Evolutionary conservation across 1,140 invertebrate species (phyloP), one percentile per base, ranked within the genome.

Genomic region (Periplaneta americana): DNA sequence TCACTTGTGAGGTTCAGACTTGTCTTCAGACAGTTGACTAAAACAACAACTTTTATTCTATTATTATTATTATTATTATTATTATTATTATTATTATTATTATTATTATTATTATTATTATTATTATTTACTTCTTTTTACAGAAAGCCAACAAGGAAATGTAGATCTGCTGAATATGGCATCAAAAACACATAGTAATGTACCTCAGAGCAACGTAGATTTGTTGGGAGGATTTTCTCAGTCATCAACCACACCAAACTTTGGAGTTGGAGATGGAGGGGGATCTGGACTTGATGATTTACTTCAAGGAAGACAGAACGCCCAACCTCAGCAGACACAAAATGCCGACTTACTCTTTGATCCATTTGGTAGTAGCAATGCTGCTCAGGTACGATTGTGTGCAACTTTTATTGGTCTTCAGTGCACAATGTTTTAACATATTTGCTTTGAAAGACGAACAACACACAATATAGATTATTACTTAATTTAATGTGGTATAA

Each of bases 221-320:
- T 87, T 95, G 76, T 88, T 95, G 31, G 91, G 90, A 39, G 91
- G 89, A 34, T 91, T 93, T 81, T 87, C 87, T 13, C 83, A 83
- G 81, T 77, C 80, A 15, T 10, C 22, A 10, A 18, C 79, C 34
- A 18, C 82, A 5, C 84, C 80, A n/a, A 18, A 32, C 18, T 76
- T 75, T 17, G 76, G 34, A 81, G n/a, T n/a, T n/a, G n/a, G n/a
- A n/a, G n/a, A n/a, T n/a, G 48, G 22, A 66, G 48, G 48, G 28
- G 48, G 48, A 11, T 66, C n/a, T n/a, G 81, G 75, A 84, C 85
- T 83, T 28, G 66, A 83, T 48, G 84, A 84, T 82, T 79, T 84
- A 22, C 84, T 85, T 80, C 84, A 84, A 79, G 83, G 83, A 10
- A 83, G 84, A 74, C 83, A 79, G 33, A 28, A 39, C n/a, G n/a